A percentile compares a stretch with the other conserved stretches of the same genome.
These are phyloP conservation scores for Melinopterus prodromus DNA, from an alignment of 2,888 invertebrate genomes.

Conservation along the genomic window DNA sequence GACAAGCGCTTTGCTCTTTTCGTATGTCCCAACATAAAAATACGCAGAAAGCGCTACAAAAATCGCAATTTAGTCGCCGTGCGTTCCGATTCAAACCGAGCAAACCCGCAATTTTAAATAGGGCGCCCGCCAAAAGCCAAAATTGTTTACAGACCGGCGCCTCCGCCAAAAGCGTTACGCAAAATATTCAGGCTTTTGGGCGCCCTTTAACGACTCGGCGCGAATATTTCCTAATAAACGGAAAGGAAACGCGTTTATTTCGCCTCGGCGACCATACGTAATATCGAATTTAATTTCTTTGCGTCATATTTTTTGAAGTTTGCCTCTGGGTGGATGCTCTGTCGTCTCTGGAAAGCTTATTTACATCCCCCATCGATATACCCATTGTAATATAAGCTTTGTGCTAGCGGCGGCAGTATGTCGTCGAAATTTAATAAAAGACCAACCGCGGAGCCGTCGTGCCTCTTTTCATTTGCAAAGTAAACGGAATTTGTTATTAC, in stretches of 20 bases:
- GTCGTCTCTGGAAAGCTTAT: neutral
- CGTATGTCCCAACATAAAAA: neutral
- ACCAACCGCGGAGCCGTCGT: neutral
- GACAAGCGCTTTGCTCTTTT: neutral
- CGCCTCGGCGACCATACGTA: neutral
- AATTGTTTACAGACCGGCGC: neutral
- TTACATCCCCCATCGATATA: conserved; percentile 4
- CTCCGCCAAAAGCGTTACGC: neutral
- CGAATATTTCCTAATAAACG: neutral
- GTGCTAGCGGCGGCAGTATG: neutral
- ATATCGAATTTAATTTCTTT: neutral
- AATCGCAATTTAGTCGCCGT: neutral
- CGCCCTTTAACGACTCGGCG: neutral
- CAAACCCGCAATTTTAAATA: neutral
- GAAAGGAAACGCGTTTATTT: neutral
- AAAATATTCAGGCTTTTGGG: neutral
- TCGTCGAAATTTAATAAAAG: conserved; percentile 4
- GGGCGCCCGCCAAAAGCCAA: neutral
- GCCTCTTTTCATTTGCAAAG: neutral
- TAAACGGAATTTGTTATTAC: neutral
- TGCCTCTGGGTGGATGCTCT: neutral
- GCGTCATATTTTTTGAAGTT: neutral
- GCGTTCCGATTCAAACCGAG: neutral
- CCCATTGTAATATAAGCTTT: neutral
- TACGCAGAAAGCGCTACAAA: neutral